These are phyloP conservation scores for Eonycteris spelaea DNA, from an alignment of 2,113 vertebrate species.

Conservation along the genomic window DNA sequence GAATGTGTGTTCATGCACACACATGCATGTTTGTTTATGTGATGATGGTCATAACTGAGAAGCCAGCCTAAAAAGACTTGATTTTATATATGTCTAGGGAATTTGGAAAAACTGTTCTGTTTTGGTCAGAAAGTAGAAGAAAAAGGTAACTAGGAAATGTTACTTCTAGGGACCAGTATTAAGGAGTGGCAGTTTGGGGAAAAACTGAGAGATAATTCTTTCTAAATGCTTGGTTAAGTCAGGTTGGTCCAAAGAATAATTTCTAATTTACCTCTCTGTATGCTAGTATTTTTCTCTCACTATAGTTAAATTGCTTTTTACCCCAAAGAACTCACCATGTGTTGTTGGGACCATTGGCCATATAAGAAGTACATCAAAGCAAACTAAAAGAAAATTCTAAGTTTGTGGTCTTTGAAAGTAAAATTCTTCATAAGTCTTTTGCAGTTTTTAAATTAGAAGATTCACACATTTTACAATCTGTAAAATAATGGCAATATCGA, in stretches of 20 bases:
- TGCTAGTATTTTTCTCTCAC: neutral
- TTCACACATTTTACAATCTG: neutral
- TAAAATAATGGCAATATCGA: neutral
- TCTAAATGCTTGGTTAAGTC: neutral
- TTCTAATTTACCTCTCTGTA: neutral
- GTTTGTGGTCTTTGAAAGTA: neutral
- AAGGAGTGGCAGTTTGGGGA: neutral
- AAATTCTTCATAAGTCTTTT: neutral
- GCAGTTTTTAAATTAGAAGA: neutral
- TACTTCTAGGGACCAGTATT: neutral
- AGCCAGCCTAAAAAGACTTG: slow-evolving; percentile 12
- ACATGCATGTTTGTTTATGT: neutral
- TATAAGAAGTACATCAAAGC: neutral
- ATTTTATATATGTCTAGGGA: neutral
- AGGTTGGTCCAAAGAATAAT: neutral
- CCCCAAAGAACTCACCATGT: neutral
- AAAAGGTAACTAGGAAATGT: neutral
- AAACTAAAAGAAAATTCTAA: neutral
- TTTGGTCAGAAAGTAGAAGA: slow-evolving; percentile 8
- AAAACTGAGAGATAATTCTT: neutral
- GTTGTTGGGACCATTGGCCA: neutral
- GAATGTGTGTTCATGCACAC: neutral
- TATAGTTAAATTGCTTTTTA: neutral
- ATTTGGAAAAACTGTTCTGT: neutral
- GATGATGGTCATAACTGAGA: neutral